Evolutionary conservation across 2,113 vertebrate genomes (phyloP).

Genomic region (Paedocypris sp.): DNA sequence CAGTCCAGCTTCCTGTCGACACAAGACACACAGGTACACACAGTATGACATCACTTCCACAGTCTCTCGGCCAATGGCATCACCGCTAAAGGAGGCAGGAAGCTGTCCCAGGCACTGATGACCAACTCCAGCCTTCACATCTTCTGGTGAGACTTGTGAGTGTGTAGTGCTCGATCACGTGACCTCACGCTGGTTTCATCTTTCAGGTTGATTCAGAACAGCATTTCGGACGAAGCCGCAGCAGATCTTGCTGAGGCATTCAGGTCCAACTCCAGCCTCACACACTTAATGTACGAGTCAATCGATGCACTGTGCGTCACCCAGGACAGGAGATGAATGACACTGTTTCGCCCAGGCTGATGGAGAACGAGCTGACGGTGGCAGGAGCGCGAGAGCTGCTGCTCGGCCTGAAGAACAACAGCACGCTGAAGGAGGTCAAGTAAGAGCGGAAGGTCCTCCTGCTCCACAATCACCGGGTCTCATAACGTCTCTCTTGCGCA

Average conservation of each 20-base stretch:
- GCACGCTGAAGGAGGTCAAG: slow-evolving; percentile 56
- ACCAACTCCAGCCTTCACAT: slow-evolving; percentile 69
- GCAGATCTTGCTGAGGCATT: slow-evolving; percentile 43
- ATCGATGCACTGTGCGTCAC: too few relatives aligned
- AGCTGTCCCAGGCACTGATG: slow-evolving; percentile 69
- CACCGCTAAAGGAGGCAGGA: slow-evolving; percentile 70
- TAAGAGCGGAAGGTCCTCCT: too few relatives aligned
- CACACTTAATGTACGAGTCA: slow-evolving; percentile 56
- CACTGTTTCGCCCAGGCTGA: too few relatives aligned
- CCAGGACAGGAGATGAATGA: too few relatives aligned
- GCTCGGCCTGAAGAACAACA: slow-evolving; percentile 47
- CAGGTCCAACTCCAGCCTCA: slow-evolving; percentile 43
- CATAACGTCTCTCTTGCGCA: neutral
- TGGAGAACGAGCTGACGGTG: slow-evolving; percentile 50
- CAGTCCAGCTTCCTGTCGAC: neutral
- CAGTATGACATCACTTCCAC: slow-evolving; percentile 5
- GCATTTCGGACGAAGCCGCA: slow-evolving; percentile 52
- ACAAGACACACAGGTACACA: too few relatives aligned
- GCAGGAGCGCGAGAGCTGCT: slow-evolving; percentile 40
- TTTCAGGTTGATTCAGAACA: slow-evolving; percentile 59
- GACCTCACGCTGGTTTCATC: neutral
- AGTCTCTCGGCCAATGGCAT: slow-evolving; percentile 84
- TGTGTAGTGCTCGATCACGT: neutral
- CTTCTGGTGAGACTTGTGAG: slow-evolving; percentile 76
- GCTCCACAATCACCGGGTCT: neutral